These are phyloP conservation scores for Poecilobothrus nobilitatus DNA, from an alignment of 2,888 invertebrate species.

Conservation along the genomic window DNA sequence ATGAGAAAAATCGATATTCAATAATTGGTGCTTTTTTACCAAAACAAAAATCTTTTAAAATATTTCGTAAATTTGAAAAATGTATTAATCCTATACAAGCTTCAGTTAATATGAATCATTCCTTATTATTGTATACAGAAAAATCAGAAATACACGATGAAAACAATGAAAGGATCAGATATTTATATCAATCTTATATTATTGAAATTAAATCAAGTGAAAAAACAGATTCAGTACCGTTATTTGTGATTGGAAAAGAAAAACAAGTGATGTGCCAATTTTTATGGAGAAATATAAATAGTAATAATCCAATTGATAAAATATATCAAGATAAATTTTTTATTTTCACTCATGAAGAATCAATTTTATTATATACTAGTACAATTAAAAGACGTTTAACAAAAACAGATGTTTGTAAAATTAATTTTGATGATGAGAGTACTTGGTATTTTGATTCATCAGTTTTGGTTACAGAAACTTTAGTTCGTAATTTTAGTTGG, in stretches of 20 bases:
- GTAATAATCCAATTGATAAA: constrained; percentile 27
- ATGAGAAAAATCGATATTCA: constrained; percentile 36
- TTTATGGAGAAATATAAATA: constrained; percentile 39
- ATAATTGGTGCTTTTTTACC: constrained; percentile 56
- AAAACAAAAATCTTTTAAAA: constrained; percentile 50
- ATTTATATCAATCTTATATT: constrained; percentile 55
- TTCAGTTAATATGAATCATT: constrained; percentile 60
- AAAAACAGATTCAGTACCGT: constrained; percentile 35
- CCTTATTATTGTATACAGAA: constrained; percentile 58
- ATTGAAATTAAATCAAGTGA: constrained; percentile 49
- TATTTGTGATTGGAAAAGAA: constrained; percentile 49
- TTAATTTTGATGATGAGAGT: constrained; percentile 29
- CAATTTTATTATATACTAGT: constrained; percentile 18
- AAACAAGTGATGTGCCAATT: constrained; percentile 75
- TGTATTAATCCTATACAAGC: constrained; percentile 68
- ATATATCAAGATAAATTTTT: constrained; percentile 56
- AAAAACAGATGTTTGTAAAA: not conserved
- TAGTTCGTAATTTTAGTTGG: constrained; percentile 71
- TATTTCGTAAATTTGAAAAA: constrained; percentile 55
- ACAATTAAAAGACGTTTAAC: constrained; percentile 1
- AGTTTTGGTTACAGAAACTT: constrained; percentile 48
- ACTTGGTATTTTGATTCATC: constrained; percentile 50
- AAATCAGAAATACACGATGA: constrained; percentile 46
- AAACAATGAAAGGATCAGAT: constrained; percentile 30
- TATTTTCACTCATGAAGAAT: constrained; percentile 67